Evolutionary conservation across 2,888 invertebrate genomes (phyloP).

Genomic region (Tenodera sinensis): DNA sequence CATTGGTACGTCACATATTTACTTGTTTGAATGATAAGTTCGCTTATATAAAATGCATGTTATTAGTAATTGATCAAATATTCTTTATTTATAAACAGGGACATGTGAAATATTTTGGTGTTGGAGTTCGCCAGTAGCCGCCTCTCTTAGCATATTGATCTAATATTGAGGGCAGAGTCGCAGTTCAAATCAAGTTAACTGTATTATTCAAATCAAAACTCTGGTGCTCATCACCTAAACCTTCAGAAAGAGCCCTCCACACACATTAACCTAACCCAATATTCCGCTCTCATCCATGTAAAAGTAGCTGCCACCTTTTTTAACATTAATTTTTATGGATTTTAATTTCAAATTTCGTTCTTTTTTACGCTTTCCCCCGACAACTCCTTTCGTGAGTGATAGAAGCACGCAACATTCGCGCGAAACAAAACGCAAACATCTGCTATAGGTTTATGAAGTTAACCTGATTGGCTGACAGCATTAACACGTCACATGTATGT

Average conservation of each 20-base stretch:
- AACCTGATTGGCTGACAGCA: conserved; percentile 28
- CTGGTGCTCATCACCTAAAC: neutral
- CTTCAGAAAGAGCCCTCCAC: neutral
- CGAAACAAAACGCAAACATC: conserved; percentile 11
- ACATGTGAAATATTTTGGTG: neutral
- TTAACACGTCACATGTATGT: conserved; percentile 26
- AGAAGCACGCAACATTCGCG: neutral
- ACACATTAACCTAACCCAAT: neutral
- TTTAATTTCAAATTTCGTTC: neutral
- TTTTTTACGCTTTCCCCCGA: neutral
- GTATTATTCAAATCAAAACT: neutral
- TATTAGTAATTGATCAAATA: too few relatives aligned
- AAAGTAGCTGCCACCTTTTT: neutral
- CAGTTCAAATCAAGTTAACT: neutral
- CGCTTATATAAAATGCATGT: neutral
- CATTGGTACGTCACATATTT: too few relatives aligned
- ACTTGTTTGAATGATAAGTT: neutral
- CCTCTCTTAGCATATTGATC: neutral
- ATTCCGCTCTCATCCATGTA: neutral
- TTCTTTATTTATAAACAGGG: neutral
- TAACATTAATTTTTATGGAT: neutral
- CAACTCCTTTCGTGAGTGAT: neutral
- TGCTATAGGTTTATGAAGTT: conserved; percentile 26
- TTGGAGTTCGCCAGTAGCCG: neutral
- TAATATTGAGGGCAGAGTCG: neutral